Base-by-base conservation (phyloP, 92 coral and sea anemone species). In the Palythoa heliodiscus region DNA sequence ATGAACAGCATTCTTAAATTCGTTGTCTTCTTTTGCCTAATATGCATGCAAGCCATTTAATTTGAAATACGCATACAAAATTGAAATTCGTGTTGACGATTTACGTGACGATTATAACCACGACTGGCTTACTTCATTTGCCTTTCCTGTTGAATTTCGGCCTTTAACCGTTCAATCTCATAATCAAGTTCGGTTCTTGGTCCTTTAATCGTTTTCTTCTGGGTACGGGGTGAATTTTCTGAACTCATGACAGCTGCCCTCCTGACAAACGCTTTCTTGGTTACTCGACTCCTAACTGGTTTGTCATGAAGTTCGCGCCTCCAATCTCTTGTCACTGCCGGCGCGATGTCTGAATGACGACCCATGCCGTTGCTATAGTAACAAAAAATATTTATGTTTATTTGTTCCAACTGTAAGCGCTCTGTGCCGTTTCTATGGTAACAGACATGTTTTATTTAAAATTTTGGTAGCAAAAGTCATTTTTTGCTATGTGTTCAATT, bases 71-170 rank as follows among this genome's bases (percentile, higher is more conserved):
- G 8, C 20, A 63, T 19, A 63, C 25, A n/a, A 63, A 63, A 22
- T 63, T 58, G 50, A 8, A 43, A 43, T 43, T 43, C 50, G 50
- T 43, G 3, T 43, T 43, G 50, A 43, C 50, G 50, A 43, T 43
- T 22, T 68, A 60, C 50, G 2, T 52, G 61, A 14, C 37, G 1
- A 47, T 19, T 20, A 25, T 29, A 1, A 10, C 40, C 72, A 39
- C 53, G 19, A 22, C 16, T 22, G 47, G 71, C 97, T 91, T 48
- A 97, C 99, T 97, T 97, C 99, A 97, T 97, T 68, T 97, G 99
- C 52, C 71, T 92, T 73, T 97, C 99, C 87, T 97, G 99, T 72
- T 97, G 95, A 53, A 97, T 93, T 85, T 97, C 99, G 15, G 95
- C 98, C 60, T 92, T 95, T 53, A 97, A 92, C 43, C 98, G 91